Percentiles rank a stretch among this genome's conserved stretches.
phyloP scores from a whole-genome alignment of 2,888 invertebrate species.

The Morpho helenor region DNA sequence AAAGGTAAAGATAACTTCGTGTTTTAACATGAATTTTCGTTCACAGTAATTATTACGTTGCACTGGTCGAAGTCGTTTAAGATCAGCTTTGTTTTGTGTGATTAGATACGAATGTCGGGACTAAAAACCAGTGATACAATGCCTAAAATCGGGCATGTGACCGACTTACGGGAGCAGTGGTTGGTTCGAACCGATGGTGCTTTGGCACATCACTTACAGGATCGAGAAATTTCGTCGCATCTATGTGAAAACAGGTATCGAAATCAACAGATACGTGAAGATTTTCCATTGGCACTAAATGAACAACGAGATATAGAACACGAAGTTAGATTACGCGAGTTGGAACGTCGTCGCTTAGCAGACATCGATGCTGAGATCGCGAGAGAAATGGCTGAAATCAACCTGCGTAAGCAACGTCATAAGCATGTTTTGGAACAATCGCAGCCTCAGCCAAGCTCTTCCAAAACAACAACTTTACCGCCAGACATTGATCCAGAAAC shows the following conservation, averaged over 20 bases:
- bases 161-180: conserved; percentile 72
- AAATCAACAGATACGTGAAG: conserved; percentile 72
- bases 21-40: conserved; percentile 23
- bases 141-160: conserved; percentile 72
- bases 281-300: conserved; percentile 67
- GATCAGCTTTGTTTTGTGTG: background rate
- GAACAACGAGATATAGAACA: conserved; percentile 67
- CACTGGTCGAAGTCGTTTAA: conserved; percentile 1
- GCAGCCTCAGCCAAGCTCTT: conserved; percentile 53
- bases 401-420: conserved; percentile 59
- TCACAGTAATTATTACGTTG: conserved; percentile 19
- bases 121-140: conserved; percentile 66
- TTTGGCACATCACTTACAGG: conserved; percentile 68
- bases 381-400: conserved; percentile 69
- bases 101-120: conserved; percentile 48
- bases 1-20: conserved; percentile 36
- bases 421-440: conserved; percentile 46
- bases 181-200: conserved; percentile 69
- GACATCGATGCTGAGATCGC: conserved; percentile 72
- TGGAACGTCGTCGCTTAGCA: conserved; percentile 60
- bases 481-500: conserved; percentile 50
- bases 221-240: conserved; percentile 71
- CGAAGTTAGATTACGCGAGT: conserved; percentile 54
- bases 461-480: conserved; percentile 39
- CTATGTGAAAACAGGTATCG: conserved; percentile 69